Conservation (phyloP, 2,113 vertebrate species). For the Periophthalmodon schlosseri region DNA sequence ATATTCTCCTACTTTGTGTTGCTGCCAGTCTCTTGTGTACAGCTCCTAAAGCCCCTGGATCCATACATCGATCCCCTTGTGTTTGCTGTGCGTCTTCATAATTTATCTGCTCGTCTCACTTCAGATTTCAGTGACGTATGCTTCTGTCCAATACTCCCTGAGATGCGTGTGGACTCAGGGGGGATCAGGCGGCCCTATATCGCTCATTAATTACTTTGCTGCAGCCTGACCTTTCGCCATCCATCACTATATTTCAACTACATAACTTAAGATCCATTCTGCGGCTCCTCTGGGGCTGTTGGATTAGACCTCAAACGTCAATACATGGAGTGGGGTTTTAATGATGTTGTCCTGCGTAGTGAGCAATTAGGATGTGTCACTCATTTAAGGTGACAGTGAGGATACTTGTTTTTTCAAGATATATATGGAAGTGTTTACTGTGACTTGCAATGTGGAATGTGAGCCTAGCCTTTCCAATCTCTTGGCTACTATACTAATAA, state of each 20-base stretch:
- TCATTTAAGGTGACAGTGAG: background rate
- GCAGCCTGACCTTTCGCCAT: conserved; percentile 15
- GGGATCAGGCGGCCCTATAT: conserved; percentile 5
- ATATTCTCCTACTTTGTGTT: conserved; percentile 5
- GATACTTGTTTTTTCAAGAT: background rate
- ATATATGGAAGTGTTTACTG: background rate
- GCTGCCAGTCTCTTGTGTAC: conserved; percentile 1
- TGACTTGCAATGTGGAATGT: background rate
- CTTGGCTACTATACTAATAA: background rate
- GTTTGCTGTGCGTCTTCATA: background rate
- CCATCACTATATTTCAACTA: conserved; percentile 5
- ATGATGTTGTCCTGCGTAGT: conserved; percentile 4
- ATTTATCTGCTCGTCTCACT: conserved; percentile 10
- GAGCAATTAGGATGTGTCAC: conserved; percentile 4
- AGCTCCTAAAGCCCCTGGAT: conserved; percentile 26
- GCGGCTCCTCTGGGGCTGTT: background rate
- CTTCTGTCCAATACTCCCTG: conserved; percentile 10
- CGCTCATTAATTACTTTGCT: conserved; percentile 15
- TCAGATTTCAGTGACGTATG: background rate
- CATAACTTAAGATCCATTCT: conserved; percentile 17
- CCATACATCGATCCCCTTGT: conserved; percentile 29
- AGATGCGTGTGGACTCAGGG: background rate
- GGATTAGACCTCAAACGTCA: conserved; percentile 1
- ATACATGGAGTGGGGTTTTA: conserved; percentile 10
- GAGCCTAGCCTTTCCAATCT: background rate